Conservation (phyloP, 2,888 invertebrate genomes). For the Endotricha flammealis region DNA sequence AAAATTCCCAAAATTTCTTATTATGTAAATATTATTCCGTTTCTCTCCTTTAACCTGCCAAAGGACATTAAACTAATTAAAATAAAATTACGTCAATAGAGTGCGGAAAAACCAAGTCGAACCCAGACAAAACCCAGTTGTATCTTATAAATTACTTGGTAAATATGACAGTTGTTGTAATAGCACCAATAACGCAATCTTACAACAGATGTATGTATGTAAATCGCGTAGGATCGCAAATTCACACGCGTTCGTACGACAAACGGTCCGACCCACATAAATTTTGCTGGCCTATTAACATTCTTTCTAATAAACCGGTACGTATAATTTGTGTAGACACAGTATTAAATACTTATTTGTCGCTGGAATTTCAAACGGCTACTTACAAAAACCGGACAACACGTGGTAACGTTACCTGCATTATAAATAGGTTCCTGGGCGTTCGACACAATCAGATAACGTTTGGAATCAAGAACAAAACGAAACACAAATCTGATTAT, state of each 20-base stretch:
- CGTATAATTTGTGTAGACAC: conserved; percentile 20
- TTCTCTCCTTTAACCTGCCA: too few relatives aligned
- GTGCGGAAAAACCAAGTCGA: too few relatives aligned
- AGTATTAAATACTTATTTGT: conserved; percentile 13
- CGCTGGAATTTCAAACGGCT: conserved; percentile 19
- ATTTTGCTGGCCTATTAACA: conserved; percentile 42
- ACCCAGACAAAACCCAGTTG: too few relatives aligned
- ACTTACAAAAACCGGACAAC: conserved; percentile 15
- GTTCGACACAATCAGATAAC: conserved; percentile 9
- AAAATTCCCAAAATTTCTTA: too few relatives aligned
- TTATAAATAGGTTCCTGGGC: conserved; percentile 7
- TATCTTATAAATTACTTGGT: too few relatives aligned
- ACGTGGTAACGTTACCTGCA: conserved; percentile 13
- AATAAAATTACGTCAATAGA: too few relatives aligned
- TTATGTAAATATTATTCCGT: too few relatives aligned
- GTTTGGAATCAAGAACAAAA: too few relatives aligned
- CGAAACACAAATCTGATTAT: too few relatives aligned
- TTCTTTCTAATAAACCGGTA: conserved; percentile 41
- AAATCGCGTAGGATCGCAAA: conserved; percentile 28
- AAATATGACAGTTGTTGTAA: neutral
- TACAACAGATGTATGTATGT: conserved; percentile 26
- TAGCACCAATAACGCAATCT: conserved; percentile 10
- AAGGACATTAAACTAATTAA: too few relatives aligned
- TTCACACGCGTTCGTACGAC: conserved; percentile 22
- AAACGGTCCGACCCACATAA: conserved; percentile 32